phyloP scores from a whole-genome alignment of 1,140 invertebrate genomes.

The Chlorops oryzae region DNA sequence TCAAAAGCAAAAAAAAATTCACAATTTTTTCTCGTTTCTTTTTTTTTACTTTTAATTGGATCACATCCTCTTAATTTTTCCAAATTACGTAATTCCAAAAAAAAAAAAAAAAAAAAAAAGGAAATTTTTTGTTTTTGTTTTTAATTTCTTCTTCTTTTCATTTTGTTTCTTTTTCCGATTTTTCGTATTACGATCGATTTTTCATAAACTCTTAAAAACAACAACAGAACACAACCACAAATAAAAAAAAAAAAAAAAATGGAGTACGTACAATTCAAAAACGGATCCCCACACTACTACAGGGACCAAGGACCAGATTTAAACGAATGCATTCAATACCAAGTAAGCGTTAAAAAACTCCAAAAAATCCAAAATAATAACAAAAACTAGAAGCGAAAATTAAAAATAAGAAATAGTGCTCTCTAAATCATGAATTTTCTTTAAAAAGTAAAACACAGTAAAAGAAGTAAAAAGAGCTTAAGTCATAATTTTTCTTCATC shows the following conservation, averaged over 20 bases:
- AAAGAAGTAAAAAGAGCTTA: too few relatives aligned
- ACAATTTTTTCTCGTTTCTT: too few relatives aligned
- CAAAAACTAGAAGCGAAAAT: not conserved
- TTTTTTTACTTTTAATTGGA: too few relatives aligned
- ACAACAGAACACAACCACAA: slow-evolving; percentile 21
- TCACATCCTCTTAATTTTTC: too few relatives aligned
- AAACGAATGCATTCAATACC: slow-evolving; percentile 47
- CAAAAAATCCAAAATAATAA: not conserved
- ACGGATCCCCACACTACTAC: slow-evolving; percentile 46
- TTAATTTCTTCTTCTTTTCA: slow-evolving; percentile 11
- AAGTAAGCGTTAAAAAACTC: slow-evolving; percentile 35
- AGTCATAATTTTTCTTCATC: too few relatives aligned
- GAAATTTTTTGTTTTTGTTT: slow-evolving; percentile 5
- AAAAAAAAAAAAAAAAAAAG: too few relatives aligned
- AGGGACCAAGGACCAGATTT: slow-evolving; percentile 46
- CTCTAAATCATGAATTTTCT: too few relatives aligned
- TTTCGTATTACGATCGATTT: slow-evolving; percentile 24
- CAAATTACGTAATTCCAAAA: too few relatives aligned
- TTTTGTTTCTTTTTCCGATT: slow-evolving; percentile 16
- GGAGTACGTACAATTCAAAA: slow-evolving; percentile 48
- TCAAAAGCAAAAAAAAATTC: slow-evolving; percentile 13
- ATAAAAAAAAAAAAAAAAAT: slow-evolving; percentile 31
- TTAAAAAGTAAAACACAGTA: too few relatives aligned
- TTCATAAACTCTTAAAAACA: slow-evolving; percentile 11
- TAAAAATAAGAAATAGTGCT: not conserved